Conservation (phyloP, 2,888 invertebrate species). For the Pandemis corylana region DNA sequence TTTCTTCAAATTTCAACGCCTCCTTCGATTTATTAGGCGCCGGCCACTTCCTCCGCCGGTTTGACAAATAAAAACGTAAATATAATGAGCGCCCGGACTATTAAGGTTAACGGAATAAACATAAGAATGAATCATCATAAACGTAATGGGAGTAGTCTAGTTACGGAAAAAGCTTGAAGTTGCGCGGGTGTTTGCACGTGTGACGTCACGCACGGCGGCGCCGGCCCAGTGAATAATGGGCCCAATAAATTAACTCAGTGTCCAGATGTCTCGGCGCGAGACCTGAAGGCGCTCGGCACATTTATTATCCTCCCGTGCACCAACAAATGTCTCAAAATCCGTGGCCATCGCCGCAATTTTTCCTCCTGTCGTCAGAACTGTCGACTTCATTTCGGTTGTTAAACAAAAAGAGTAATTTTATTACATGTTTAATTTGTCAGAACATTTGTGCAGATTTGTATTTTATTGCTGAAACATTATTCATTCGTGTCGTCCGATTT, state of each 20-base stretch:
- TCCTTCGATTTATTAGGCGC: conserved; percentile 47
- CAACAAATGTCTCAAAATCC: conserved; percentile 40
- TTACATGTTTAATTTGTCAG: conserved; percentile 49
- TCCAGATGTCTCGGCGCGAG: conserved; percentile 60
- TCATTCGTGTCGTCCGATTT: conserved; percentile 17
- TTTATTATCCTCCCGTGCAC: conserved; percentile 52
- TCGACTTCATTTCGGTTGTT: conserved; percentile 49
- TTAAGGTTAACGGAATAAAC: conserved; percentile 60
- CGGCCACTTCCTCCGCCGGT: conserved; percentile 47
- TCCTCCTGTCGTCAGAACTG: conserved; percentile 44
- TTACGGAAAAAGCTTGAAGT: conserved; percentile 51
- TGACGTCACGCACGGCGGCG: conserved; percentile 55
- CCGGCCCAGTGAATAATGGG: conserved; percentile 60
- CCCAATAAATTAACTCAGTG: conserved; percentile 63
- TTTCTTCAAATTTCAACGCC: conserved; percentile 47
- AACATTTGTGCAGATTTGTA: conserved; percentile 46
- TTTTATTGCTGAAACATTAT: conserved; percentile 35
- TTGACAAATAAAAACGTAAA: conserved; percentile 41
- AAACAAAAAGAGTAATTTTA: conserved; percentile 46
- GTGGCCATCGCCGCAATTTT: conserved; percentile 41
- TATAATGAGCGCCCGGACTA: conserved; percentile 44
- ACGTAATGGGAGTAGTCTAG: conserved; percentile 50
- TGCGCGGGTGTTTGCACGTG: conserved; percentile 50
- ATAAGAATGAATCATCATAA: conserved; percentile 56
- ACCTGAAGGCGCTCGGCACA: conserved; percentile 49